These are phyloP conservation scores for Melanogrammus aeglefinus DNA, from an alignment of 2,797 vertebrate species.

Conservation along the genomic window DNA sequence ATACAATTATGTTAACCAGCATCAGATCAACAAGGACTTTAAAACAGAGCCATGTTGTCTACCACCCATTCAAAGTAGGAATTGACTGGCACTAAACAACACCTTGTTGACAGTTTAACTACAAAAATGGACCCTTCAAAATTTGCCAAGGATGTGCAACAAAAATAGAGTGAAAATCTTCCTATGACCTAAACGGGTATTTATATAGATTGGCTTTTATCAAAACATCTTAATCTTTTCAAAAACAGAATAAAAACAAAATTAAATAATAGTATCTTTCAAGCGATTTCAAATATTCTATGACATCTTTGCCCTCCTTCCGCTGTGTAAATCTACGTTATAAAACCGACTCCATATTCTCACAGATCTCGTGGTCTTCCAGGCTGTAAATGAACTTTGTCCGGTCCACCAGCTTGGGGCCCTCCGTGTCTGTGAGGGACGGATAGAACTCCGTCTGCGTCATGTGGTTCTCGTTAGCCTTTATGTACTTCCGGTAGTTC, in stretches of 20 bases:
- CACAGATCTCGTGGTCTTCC: constrained; percentile 95
- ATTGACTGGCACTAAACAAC: constrained; percentile 55
- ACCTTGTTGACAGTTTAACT: constrained; percentile 52
- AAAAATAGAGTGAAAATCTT: constrained; percentile 31
- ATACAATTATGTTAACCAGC: constrained; percentile 38
- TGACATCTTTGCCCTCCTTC: constrained; percentile 29
- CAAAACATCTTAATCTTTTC: constrained; percentile 45
- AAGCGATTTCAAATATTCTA: constrained; percentile 37
- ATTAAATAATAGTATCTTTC: constrained; percentile 35
- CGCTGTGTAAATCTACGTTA: constrained; percentile 59
- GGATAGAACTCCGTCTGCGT: constrained; percentile 91
- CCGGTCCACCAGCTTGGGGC: constrained; percentile 79
- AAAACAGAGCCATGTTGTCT: constrained; percentile 44
- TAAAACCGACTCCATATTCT: constrained; percentile 99
- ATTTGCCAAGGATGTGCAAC: constrained; percentile 39
- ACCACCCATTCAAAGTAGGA: constrained; percentile 49
- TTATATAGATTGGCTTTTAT: constrained; percentile 47
- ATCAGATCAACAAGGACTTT: constrained; percentile 35
- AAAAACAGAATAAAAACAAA: constrained; percentile 41
- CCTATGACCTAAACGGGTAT: constrained; percentile 37
- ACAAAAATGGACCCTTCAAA: constrained; percentile 61
- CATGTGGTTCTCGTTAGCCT: constrained; percentile 85
- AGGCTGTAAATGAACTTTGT: constrained; percentile 99
- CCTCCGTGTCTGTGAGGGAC: constrained; percentile 86
- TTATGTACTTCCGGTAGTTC: constrained; percentile 97